These are phyloP conservation scores for Esox niger DNA, from an alignment of 2,113 vertebrate genomes.

Conservation along the genomic window DNA sequence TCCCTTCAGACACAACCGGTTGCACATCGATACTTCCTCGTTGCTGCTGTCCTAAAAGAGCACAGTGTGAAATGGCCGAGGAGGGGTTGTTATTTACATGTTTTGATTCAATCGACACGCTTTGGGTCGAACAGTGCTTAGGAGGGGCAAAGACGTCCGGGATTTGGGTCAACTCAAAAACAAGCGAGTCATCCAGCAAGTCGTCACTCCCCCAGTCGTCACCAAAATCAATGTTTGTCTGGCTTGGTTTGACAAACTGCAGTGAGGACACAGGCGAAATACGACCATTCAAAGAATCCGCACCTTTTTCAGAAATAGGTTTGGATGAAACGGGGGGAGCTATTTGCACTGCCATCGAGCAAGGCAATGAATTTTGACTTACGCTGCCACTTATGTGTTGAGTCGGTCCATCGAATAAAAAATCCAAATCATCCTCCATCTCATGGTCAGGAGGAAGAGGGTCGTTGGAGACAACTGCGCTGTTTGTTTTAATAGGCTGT, in stretches of 20 bases:
- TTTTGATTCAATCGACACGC: conserved; percentile 3
- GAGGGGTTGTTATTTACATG: neutral
- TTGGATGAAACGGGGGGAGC: neutral
- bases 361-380: conserved; percentile 64
- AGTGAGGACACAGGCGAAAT: neutral
- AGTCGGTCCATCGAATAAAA: conserved; percentile 85
- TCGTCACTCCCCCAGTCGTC: conserved; percentile 82
- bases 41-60: conserved; percentile 7
- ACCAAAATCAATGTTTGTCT: conserved; percentile 58
- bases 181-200: conserved; percentile 79
- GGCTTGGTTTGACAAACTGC: neutral
- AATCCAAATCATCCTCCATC: conserved; percentile 75
- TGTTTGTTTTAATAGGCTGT: neutral
- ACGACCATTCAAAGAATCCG: rapidly evolving
- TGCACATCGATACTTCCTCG: neutral
- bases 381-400: conserved; percentile 73
- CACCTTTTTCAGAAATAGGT: conserved; percentile 7
- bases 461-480: neutral
- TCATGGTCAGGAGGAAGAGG: conserved; percentile 41
- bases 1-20: neutral
- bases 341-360: conserved; percentile 9
- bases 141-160: conserved; percentile 60
- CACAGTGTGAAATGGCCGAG: neutral
- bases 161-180: conserved; percentile 80
- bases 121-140: conserved; percentile 51